These are phyloP conservation scores for Sinohyriopsis cumingii DNA, from an alignment of 2,888 invertebrate genomes.

Conservation along the genomic window DNA sequence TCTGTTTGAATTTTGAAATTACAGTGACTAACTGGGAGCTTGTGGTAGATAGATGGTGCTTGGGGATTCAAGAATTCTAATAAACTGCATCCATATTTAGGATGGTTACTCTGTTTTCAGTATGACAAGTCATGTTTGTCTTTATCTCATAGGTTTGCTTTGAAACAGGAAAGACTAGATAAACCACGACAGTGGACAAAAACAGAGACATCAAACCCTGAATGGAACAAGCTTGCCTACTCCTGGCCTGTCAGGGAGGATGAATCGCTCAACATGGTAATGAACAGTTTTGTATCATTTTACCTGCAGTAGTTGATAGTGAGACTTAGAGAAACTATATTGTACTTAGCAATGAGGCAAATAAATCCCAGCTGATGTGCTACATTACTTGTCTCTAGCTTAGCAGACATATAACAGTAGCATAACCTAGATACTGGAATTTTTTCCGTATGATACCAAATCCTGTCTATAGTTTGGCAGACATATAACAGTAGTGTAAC, in stretches of 20 bases:
- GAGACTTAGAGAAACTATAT: neutral
- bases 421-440: too few species aligned
- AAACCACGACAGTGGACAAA: constrained; percentile 72
- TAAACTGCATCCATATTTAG: neutral
- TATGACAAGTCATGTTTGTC: neutral
- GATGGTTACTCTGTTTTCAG: neutral
- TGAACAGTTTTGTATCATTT: constrained; percentile 3
- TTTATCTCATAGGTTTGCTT: constrained; percentile 62
- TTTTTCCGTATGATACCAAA: too few species aligned
- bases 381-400: too few species aligned
- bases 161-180: constrained; percentile 70
- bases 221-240: constrained; percentile 70
- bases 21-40: too few species aligned
- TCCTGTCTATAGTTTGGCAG: too few species aligned
- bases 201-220: constrained; percentile 65
- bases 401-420: too few species aligned
- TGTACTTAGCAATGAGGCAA: neutral
- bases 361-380: too few species aligned
- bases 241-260: constrained; percentile 70
- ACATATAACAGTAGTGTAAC: too few species aligned
- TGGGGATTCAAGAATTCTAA: too few species aligned
- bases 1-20: too few species aligned
- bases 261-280: constrained; percentile 66
- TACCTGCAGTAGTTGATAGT: neutral
- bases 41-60: too few species aligned